Conservation (phyloP, 1,140 invertebrate genomes). For the Popillia japonica region DNA sequence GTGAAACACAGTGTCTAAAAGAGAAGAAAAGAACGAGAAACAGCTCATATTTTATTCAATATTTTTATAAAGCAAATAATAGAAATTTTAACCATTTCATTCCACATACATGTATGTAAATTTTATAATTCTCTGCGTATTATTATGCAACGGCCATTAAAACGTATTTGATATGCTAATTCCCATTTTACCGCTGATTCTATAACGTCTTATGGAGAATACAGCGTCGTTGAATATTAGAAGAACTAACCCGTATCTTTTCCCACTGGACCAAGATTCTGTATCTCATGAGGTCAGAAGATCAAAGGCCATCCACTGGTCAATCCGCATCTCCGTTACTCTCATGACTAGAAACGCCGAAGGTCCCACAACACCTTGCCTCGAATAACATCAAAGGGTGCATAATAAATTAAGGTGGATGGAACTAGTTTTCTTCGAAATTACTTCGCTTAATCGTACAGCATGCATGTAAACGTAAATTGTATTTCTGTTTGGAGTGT, state of each 20-base stretch:
- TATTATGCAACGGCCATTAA: background rate
- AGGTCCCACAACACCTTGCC: slow-evolving; percentile 31
- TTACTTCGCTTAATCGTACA: background rate
- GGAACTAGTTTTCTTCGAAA: slow-evolving; percentile 29
- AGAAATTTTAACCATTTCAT: background rate
- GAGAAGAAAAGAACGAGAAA: too few relatives aligned
- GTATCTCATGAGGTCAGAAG: slow-evolving; percentile 39
- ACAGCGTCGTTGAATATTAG: background rate
- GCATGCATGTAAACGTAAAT: too few relatives aligned
- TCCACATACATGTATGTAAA: background rate
- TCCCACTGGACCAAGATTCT: slow-evolving; percentile 39
- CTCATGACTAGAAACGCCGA: background rate
- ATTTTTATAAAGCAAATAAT: too few relatives aligned
- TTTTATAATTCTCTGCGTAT: background rate
- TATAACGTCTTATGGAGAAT: background rate
- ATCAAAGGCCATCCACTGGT: slow-evolving; percentile 25
- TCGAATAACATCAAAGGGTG: slow-evolving; percentile 29
- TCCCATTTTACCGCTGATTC: background rate
- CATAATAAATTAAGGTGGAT: slow-evolving; percentile 37
- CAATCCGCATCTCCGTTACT: slow-evolving; percentile 4
- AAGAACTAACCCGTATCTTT: slow-evolving; percentile 24
- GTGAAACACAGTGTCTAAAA: too few relatives aligned
- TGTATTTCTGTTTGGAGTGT: too few relatives aligned
- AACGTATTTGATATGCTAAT: slow-evolving; percentile 27
- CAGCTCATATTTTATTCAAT: too few relatives aligned